phyloP scores from a whole-genome alignment of 2,888 invertebrate genomes.

The Dione vanillae region DNA sequence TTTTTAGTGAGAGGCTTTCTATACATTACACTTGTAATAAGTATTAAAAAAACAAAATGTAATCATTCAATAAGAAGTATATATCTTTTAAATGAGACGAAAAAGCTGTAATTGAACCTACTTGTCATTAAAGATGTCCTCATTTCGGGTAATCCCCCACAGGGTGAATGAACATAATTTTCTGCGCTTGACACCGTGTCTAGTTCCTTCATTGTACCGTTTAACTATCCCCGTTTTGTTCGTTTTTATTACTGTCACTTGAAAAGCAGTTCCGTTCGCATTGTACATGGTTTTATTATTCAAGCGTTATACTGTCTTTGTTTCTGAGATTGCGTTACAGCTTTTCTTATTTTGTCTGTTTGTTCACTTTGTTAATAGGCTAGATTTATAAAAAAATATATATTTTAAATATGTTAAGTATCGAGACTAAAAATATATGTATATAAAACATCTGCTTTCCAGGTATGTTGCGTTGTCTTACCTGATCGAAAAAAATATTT shows the following conservation, averaged over 20 bases:
- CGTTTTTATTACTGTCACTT: constrained; percentile 73
- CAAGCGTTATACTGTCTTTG: constrained; percentile 39
- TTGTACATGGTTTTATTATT: constrained; percentile 47
- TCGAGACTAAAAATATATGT: too few relatives aligned
- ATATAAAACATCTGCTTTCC: too few relatives aligned
- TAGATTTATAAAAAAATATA: too few relatives aligned
- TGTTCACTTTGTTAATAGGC: background rate
- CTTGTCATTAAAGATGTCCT: constrained; percentile 68
- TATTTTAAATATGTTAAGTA: too few relatives aligned
- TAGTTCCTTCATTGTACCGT: constrained; percentile 70
- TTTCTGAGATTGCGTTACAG: constrained; percentile 34
- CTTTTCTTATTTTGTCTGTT: constrained; percentile 25
- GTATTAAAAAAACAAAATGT: background rate
- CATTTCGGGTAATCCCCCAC: constrained; percentile 77
- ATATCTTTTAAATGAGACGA: background rate
- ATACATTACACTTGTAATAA: too few relatives aligned
- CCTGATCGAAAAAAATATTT: too few relatives aligned
- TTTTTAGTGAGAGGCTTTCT: too few relatives aligned
- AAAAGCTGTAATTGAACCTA: constrained; percentile 5
- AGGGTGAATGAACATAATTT: constrained; percentile 82
- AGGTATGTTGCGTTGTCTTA: too few relatives aligned
- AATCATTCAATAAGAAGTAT: background rate
- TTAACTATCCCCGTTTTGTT: constrained; percentile 67
- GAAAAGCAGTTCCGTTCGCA: constrained; percentile 55
- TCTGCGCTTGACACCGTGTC: constrained; percentile 81